Conservation (phyloP, 2,888 invertebrate genomes). For the Brachypterus glaber region DNA sequence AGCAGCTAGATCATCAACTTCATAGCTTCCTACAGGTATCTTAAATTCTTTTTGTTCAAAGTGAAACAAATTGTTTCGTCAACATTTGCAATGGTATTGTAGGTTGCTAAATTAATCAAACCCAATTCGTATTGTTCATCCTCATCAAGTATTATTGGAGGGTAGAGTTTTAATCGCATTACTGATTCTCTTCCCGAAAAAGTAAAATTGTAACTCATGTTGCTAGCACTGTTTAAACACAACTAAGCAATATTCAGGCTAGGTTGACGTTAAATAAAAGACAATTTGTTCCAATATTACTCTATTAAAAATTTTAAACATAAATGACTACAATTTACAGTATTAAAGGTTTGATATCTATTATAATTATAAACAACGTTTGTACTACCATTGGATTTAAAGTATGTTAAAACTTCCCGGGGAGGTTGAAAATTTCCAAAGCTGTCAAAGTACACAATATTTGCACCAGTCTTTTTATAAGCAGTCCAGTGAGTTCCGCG, state of each 20-base stretch:
- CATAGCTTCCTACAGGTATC: no score
- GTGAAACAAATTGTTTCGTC: no score
- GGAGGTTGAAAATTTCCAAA: background rate
- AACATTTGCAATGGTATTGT: slow-evolving; percentile 30
- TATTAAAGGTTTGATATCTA: no score
- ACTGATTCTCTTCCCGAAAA: background rate
- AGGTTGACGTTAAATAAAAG: no score
- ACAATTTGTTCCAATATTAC: no score
- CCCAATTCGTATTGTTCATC: slow-evolving; percentile 23
- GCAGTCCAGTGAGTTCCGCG: slow-evolving; percentile 9
- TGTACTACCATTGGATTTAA: slow-evolving; percentile 1
- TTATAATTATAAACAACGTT: no score
- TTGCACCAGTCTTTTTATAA: slow-evolving; percentile 6
- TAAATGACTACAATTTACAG: no score
- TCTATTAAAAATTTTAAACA: no score
- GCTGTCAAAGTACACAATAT: slow-evolving; percentile 8
- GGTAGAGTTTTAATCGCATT: slow-evolving; percentile 18
- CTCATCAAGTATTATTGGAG: slow-evolving; percentile 18
- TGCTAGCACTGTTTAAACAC: background rate
- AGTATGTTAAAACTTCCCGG: background rate
- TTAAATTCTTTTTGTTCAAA: slow-evolving; percentile 29
- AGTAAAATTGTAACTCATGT: background rate
- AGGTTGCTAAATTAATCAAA: slow-evolving; percentile 25
- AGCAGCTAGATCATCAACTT: slow-evolving; percentile 12
- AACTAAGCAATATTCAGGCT: no score